Evolutionary conservation across 2,888 invertebrate genomes (phyloP).

Genomic region (Patella ulyssiponensis): DNA sequence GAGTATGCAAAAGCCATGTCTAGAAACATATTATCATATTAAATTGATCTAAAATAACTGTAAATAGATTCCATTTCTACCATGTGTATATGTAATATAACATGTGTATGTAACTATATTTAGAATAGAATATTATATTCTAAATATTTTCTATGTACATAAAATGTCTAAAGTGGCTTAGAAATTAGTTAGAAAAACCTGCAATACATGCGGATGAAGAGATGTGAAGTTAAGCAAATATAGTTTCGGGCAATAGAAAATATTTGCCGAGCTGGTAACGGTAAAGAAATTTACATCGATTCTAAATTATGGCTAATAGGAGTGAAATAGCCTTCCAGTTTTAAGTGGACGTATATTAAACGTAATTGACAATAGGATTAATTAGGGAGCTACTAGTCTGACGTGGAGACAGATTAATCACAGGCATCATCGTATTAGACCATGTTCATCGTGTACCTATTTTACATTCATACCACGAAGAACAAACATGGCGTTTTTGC

Average conservation of each 20-base stretch:
- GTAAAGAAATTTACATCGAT: slow-evolving; percentile 5
- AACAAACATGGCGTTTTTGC: background rate
- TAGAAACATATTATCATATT: too few species aligned
- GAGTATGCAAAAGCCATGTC: too few species aligned
- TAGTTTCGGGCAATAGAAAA: slow-evolving; percentile 9
- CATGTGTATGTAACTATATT: background rate
- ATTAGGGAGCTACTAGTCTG: slow-evolving; percentile 9
- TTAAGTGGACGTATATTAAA: slow-evolving; percentile 12
- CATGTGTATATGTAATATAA: too few species aligned
- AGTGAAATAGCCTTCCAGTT: slow-evolving; percentile 9
- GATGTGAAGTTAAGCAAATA: slow-evolving; percentile 3
- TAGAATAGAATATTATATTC: background rate
- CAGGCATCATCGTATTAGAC: background rate
- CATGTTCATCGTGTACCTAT: background rate
- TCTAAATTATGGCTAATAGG: background rate
- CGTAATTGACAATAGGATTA: slow-evolving; percentile 11
- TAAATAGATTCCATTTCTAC: too few species aligned
- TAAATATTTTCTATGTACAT: slow-evolving; percentile 4
- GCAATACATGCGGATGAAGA: background rate
- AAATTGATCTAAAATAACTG: too few species aligned
- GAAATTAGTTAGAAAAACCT: slow-evolving; percentile 5
- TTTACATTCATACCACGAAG: slow-evolving; percentile 8
- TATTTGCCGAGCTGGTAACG: slow-evolving; percentile 2
- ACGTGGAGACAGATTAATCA: background rate
- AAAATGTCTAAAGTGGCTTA: background rate